Evolutionary conservation across 2,888 invertebrate genomes (phyloP).

Genomic region (Clepsis dumicolana): DNA sequence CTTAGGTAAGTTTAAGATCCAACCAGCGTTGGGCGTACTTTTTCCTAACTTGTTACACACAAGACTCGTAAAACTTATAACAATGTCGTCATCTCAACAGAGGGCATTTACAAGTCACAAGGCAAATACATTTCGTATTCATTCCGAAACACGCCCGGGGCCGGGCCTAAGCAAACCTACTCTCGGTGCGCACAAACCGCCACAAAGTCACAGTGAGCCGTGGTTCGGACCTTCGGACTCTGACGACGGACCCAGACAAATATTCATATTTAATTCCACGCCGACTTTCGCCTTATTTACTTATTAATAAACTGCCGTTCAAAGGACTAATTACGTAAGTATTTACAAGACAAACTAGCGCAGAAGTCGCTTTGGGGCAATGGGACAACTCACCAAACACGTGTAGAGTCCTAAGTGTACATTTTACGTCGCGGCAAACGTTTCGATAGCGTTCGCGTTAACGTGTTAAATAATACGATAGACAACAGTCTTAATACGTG

Average conservation of each 20-base stretch:
- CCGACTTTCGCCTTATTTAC: slow-evolving; percentile 62
- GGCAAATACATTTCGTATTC: slow-evolving; percentile 78
- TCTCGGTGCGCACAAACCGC: slow-evolving; percentile 62
- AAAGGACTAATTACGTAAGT: slow-evolving; percentile 59
- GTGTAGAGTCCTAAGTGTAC: too few species aligned
- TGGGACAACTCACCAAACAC: too few species aligned
- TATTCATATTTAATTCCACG: slow-evolving; percentile 83
- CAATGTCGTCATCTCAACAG: slow-evolving; percentile 73
- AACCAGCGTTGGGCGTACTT: slow-evolving; percentile 51
- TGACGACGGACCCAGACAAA: slow-evolving; percentile 73
- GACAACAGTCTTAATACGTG: too few species aligned
- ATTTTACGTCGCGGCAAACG: too few species aligned
- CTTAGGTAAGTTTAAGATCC: slow-evolving; percentile 4
- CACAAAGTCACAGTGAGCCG: slow-evolving; percentile 74
- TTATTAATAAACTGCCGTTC: slow-evolving; percentile 70
- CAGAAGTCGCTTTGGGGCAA: not conserved
- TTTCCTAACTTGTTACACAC: slow-evolving; percentile 61
- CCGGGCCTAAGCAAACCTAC: slow-evolving; percentile 78
- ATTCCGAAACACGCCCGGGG: slow-evolving; percentile 74
- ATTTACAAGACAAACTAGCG: slow-evolving; percentile 28
- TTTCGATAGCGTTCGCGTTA: too few species aligned
- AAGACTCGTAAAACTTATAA: slow-evolving; percentile 72
- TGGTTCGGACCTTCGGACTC: slow-evolving; percentile 68
- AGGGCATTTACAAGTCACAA: slow-evolving; percentile 79
- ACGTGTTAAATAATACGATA: too few species aligned